phyloP scores from a whole-genome alignment of 2,888 invertebrate genomes.

The Eumerus sabulonum region DNA sequence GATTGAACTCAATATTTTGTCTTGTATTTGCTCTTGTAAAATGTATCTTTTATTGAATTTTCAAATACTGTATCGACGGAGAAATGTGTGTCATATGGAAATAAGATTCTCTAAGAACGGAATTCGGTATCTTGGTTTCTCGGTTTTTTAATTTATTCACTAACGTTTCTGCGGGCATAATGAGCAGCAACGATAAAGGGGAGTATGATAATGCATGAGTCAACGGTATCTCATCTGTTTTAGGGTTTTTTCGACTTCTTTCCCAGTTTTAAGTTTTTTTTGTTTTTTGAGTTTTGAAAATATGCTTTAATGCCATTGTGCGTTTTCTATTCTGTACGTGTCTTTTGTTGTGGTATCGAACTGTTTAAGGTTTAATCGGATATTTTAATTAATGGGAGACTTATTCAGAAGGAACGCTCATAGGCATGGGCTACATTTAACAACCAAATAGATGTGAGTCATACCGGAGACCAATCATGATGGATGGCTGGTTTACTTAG shows the following conservation, averaged over 20 bases:
- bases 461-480: too few species aligned
- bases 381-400: too few species aligned
- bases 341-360: too few species aligned
- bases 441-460: too few species aligned
- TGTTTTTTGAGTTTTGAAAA: too few species aligned
- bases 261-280: too few species aligned
- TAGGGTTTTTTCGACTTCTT: neutral
- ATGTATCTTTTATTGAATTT: conserved; percentile 25
- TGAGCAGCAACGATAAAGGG: conserved; percentile 11
- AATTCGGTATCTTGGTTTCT: conserved; percentile 30
- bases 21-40: neutral
- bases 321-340: too few species aligned
- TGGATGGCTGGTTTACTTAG: too few species aligned
- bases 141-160: conserved; percentile 31
- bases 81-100: conserved; percentile 61
- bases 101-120: conserved; percentile 43
- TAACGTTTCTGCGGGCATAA: conserved; percentile 34
- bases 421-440: too few species aligned
- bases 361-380: too few species aligned
- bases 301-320: too few species aligned
- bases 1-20: conserved; percentile 29
- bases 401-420: too few species aligned
- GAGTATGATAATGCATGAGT: neutral
- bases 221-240: conserved; percentile 14
- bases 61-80: neutral